Base-by-base conservation (phyloP, 2,888 invertebrate genomes). In the Elegia similella region DNA sequence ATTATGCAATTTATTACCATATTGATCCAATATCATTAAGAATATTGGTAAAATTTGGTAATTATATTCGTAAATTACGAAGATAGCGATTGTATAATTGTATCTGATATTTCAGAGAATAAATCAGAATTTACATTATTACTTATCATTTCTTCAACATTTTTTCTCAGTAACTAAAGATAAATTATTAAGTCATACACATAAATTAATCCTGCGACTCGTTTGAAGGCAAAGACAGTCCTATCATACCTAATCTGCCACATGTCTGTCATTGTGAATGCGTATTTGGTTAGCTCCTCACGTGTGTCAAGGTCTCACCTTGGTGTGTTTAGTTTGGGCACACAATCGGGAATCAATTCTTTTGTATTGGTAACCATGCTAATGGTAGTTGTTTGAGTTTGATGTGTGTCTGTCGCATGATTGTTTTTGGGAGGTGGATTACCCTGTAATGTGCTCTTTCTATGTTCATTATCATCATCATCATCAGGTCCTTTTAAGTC, bases 291-390 rank as follows among this genome's bases (percentile, higher is more conserved):
- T 68, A 70, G 69, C 61, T 66, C 64, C 59, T 67, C 59, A 59
- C 67, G 55, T 67, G 71, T 80, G 80, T 80, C 84, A 83, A 85
- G 86, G 86, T 59, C 58, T 67, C 58, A 84, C 83, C 82, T 80
- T 72, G 63, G 66, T 66, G 23, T 48, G n/a, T n/a, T n/a, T n/a
- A 73, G 71, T 80, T 76, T 75, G 75, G 72, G 64, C 61, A 69
- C 60, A 70, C 73, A 67, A 76, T 77, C 70, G 72, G 73, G 73
- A 75, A 77, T 78, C 76, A 74, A 72, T 79, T 69, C 67, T 65
- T 62, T 62, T 63, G 59, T 61, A 44, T 57, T 30, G 32, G 30
- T 54, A 43, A 43, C 42, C 16, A 34, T 30, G 50, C 50, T 50
- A 38, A 50, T 34, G 16, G 16, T 16, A 7, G 3, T 52, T 52